Evolutionary conservation across 2,888 invertebrate species (phyloP), one percentile per base, ranked within the genome.

Genomic region (Drosophila borborema): DNA sequence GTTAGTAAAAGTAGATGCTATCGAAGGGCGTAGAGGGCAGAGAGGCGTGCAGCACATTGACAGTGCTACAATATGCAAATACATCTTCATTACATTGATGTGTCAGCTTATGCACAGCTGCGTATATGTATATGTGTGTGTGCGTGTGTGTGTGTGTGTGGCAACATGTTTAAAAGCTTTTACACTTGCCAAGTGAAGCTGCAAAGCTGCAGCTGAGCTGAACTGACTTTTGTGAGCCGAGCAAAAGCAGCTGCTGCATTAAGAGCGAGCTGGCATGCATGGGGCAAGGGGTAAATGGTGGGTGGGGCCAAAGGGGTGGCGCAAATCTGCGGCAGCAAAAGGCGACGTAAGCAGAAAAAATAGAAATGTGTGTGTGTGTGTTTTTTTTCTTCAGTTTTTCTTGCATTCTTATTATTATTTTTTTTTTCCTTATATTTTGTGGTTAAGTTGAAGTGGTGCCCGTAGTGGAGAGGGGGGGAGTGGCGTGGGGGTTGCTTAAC

Each of bases 61-160:
- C 85, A 85, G 82, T 81, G 81, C 82, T 80, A 86, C 86, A 86
- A 87, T 84, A 86, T 88, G 88, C 87, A 86, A 85, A 88, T 87
- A 87, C 87, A 88, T 87, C 87, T 86, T 87, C 87, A 87, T 87
- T 87, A 87, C 85, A 86, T 83, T 83, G 85, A 86, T 88, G 88
- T 85, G 88, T 82, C 86, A 86, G 86, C 88, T 84, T 88, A 87
- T 80, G 84, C 82, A 77, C 80, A 82, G 80, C 77, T 82, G 67
- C 72, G 18, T 36, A 16, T 16, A 1, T 34, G n/a, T 36, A 2
- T 38, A n/a, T 36, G 3, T 23, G 12, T 34, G 16, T 43, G 18
- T 73, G 41, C 34, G 36, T 53, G 41, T 73, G 41, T 36, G 36
- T 48, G 60, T 48, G 60, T 68, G 60, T 67, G 69, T 74, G 64